Evolutionary conservation across 2,888 invertebrate species (phyloP).

Genomic region (Clivina fossor): DNA sequence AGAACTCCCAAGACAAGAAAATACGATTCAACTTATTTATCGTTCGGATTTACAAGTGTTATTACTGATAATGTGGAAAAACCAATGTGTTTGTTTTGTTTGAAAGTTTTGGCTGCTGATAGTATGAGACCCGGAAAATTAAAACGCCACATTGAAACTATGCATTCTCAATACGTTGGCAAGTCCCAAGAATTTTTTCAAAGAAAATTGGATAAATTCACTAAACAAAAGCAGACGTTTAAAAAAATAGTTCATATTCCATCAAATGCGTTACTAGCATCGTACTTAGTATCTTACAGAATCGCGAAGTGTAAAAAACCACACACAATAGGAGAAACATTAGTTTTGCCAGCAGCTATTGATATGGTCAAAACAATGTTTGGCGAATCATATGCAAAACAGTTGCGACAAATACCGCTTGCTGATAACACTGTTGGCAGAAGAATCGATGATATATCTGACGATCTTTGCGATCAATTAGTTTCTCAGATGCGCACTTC

Average conservation of each 20-base stretch:
- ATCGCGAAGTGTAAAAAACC: conserved; percentile 35
- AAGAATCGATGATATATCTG: conserved; percentile 32
- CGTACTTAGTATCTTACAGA: conserved; percentile 34
- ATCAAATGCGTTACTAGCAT: conserved; percentile 30
- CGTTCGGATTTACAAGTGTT: conserved; percentile 36
- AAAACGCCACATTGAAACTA: conserved; percentile 34
- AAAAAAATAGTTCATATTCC: conserved; percentile 30
- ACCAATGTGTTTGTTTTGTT: conserved; percentile 40
- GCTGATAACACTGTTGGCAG: conserved; percentile 33
- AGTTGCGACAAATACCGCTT: conserved; percentile 48
- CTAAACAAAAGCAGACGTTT: conserved; percentile 31
- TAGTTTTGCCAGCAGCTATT: conserved; percentile 37
- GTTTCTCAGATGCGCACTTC: conserved; percentile 19
- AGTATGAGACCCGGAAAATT: conserved; percentile 36
- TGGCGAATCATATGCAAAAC: conserved; percentile 35
- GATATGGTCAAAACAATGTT: conserved; percentile 36
- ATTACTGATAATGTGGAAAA: conserved; percentile 33
- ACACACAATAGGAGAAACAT: conserved; percentile 32
- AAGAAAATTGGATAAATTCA: conserved; percentile 32
- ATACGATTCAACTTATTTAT: conserved; percentile 35
- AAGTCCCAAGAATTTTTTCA: conserved; percentile 35
- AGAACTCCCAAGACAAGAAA: conserved; percentile 30
- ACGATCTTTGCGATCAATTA: conserved; percentile 30
- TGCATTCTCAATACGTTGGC: conserved; percentile 33
- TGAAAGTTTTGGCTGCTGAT: conserved; percentile 37